Base-by-base conservation (phyloP, 2,797 vertebrate genomes). In the Centroberyx gerrardi region DNA sequence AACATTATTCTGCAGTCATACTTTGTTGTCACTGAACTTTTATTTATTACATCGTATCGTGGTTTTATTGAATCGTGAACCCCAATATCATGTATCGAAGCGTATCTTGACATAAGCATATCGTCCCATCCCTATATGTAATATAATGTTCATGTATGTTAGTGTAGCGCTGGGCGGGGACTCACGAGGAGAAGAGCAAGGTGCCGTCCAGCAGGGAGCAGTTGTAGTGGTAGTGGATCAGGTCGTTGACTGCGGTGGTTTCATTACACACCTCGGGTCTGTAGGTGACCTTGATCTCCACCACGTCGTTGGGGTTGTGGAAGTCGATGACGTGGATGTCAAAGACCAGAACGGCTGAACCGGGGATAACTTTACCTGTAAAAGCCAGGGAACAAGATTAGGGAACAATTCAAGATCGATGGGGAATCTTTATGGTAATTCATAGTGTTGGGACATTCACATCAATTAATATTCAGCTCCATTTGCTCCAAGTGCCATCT, bases 211-310 rank as follows among this genome's bases (percentile, higher is more conserved):
- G 74, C 61, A 99, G 73, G 2, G 96, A 96, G 92, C 97, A 99
- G 92, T 99, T 99, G 93, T 99, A 99, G 87, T 99, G 96, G 85
- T 99, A 99, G 74, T 87, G 94, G 56, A 99, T 86, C 0, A 96
- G 96, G 90, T 99, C 98, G 0, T 97, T 92, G 0, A 67, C 5
- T 0, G 86, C 95, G 8, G 95, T 91, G 40, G 96, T 97, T 67
- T 95, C 49, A 0, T 97, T 98, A 78, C 98, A 99, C 68, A 13
- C 65, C 55, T 95, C 92, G 0, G 97, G 96, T 68, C 80, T 95
- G 90, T 87, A 87, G 29, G 89, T 86, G 0, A 95, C 92, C 86
- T 96, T 76, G 0, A 98, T 88, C 54, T 93, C 92, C 83, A 98
- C 96, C 0, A 83, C 58, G 87, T 99, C 98, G 0, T 54, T 92